Evolutionary conservation across 2,797 vertebrate genomes (phyloP).

Genomic region (Silurus aristotelis): DNA sequence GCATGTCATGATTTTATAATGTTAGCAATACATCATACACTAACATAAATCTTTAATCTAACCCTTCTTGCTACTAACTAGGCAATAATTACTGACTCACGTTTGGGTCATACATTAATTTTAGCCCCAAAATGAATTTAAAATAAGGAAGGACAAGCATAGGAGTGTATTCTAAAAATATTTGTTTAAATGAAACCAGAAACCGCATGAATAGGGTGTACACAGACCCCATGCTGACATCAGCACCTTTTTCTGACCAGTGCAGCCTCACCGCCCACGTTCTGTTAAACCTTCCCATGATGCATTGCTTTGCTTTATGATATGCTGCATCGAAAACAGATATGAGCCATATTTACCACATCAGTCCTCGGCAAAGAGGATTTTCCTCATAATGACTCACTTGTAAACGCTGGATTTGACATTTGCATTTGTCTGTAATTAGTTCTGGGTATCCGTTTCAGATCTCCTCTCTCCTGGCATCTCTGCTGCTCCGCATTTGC

Average conservation of each 20-base stretch:
- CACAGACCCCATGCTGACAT: neutral
- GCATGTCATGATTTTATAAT: neutral
- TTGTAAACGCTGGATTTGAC: constrained; percentile 36
- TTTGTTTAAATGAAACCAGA: neutral
- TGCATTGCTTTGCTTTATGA: constrained; percentile 59
- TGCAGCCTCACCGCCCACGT: neutral
- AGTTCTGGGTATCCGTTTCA: constrained; percentile 38
- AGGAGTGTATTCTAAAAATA: neutral
- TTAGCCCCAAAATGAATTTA: neutral
- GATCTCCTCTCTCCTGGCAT: constrained; percentile 32
- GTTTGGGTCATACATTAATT: neutral
- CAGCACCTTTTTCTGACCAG: neutral
- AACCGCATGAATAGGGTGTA: neutral
- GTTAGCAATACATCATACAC: neutral
- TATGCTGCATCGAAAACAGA: constrained; percentile 18
- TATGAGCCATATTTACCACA: constrained; percentile 36
- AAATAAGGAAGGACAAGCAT: neutral
- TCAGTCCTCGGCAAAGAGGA: constrained; percentile 39
- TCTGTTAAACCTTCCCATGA: neutral
- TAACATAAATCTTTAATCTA: neutral
- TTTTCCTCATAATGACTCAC: constrained; percentile 43
- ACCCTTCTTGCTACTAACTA: neutral
- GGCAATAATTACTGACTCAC: neutral
- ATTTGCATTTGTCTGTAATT: constrained; percentile 48
- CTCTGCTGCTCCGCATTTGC: neutral